These are phyloP conservation scores for Hippopotamus amphibius DNA, from an alignment of 2,113 vertebrate genomes.

Conservation along the genomic window DNA sequence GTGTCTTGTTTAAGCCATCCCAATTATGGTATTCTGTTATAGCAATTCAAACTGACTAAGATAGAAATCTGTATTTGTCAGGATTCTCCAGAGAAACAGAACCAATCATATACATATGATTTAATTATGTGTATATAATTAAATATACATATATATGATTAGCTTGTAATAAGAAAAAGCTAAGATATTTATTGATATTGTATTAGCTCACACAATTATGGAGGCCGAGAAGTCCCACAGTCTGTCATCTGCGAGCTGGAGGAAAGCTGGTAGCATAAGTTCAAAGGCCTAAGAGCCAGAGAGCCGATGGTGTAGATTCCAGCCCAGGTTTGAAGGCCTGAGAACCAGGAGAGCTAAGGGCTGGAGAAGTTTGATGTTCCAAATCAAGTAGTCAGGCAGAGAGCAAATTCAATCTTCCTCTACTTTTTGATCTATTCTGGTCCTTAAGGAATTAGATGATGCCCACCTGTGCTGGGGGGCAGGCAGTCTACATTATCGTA, in stretches of 20 bases:
- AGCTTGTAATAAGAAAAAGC: conserved; percentile 13
- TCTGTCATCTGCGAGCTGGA: neutral
- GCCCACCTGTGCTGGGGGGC: too few species aligned
- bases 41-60: neutral
- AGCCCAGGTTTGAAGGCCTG: neutral
- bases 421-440: neutral
- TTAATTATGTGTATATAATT: neutral
- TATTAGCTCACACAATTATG: neutral
- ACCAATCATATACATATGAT: neutral
- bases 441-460: too few species aligned
- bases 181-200: neutral
- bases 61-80: neutral
- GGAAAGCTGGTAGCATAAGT: neutral
- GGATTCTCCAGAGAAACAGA: neutral
- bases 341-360: neutral
- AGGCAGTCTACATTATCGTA: neutral
- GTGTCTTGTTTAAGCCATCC: neutral
- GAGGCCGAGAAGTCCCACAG: neutral
- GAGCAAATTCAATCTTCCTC: neutral
- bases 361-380: neutral
- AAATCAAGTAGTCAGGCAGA: neutral
- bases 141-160: neutral
- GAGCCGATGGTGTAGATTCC: neutral
- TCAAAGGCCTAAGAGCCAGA: neutral
- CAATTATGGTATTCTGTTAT: neutral